Base-by-base conservation (phyloP, 2,113 vertebrate genomes). In the Atrichornis clamosus region DNA sequence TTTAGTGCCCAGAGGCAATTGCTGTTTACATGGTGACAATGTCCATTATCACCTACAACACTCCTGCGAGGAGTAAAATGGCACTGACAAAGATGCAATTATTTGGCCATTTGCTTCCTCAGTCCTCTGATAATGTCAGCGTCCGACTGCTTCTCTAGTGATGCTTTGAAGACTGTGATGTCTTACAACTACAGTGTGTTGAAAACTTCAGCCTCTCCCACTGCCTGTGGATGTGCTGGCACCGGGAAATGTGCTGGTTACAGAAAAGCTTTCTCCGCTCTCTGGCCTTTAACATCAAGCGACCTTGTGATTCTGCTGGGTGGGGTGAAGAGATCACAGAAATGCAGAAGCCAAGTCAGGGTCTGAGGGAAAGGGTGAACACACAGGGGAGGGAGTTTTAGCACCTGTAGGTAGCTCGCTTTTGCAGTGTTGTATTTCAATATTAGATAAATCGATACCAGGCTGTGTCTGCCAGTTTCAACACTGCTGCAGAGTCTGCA, bases 31-130 rank as follows among this genome's bases (percentile, higher is more conserved):
- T 22, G 39, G 4, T 75, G 89, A 73, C 89, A 68, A 8, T n/a
- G 80, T 68, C 89, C 89, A 62, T 96, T 94, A 83, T 93, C 73
- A 75, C 94, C 74, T n/a, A 32, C 83, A 78, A 84, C 80, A 5
- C 75, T 92, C 87, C 76, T 92, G 72, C 62, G 2, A 70, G 89
- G 42, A 56, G 72, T 46, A 30, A 79, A 89, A 22, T 4, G 33
- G 72, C 82, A 11, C 55, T 20, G 91, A 60, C 74, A 84, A 79
- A 87, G 69, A 46, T 67, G 73, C 32, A 62, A 69, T 95, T 91
- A 63, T 79, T 90, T 32, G 59, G 37, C 42, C 52, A 59, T 94
- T 95, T 77, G 50, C 49, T 77, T 68, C 60, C 58, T 69, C 58
- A 15, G 10, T 27, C 27, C 77, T 80, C 77, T 74, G 55, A 53